A percentile compares a stretch with the other conserved stretches of the same genome.
Evolutionary conservation across 2,888 invertebrate genomes (phyloP).

Genomic region (Ichneumoninae sp.): DNA sequence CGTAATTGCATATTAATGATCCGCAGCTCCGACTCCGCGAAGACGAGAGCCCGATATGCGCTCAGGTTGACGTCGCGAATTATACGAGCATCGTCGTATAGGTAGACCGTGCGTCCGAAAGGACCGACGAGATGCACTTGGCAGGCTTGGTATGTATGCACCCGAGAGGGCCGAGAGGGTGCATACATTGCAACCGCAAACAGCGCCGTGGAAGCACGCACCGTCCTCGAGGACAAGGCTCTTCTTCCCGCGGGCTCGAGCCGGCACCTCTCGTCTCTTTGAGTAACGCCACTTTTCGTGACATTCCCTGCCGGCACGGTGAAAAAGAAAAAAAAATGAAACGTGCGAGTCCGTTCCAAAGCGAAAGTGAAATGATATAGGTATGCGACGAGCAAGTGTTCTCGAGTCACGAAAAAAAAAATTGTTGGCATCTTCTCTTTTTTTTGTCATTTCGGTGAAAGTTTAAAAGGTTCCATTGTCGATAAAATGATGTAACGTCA

Average conservation of each 20-base stretch:
- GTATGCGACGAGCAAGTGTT: background rate
- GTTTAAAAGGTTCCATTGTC: background rate
- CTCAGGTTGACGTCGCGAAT: slow-evolving; percentile 39
- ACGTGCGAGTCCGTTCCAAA: slow-evolving; percentile 4
- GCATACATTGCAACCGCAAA: slow-evolving; percentile 82
- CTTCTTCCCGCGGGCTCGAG: slow-evolving; percentile 57
- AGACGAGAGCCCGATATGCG: slow-evolving; percentile 27
- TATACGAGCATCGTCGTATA: slow-evolving; percentile 28
- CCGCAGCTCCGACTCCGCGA: slow-evolving; percentile 15
- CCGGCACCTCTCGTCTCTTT: slow-evolving; percentile 66
- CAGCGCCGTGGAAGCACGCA: slow-evolving; percentile 68
- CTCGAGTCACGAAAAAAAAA: background rate
- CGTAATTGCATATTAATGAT: slow-evolving; percentile 48
- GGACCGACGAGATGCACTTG: slow-evolving; percentile 61
- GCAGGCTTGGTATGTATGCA: slow-evolving; percentile 49
- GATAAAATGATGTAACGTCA: background rate
- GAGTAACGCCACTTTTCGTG: slow-evolving; percentile 68
- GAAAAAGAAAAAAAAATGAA: slow-evolving; percentile 46
- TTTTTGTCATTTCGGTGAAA: background rate
- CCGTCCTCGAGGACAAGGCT: slow-evolving; percentile 61
- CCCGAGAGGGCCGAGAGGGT: slow-evolving; percentile 74
- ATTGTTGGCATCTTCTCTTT: background rate
- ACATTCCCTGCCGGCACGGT: slow-evolving; percentile 64
- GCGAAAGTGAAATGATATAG: slow-evolving; percentile 30
- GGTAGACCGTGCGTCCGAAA: slow-evolving; percentile 20